These are phyloP conservation scores for Pseudomyrmex cubaensis DNA, from an alignment of 1,140 invertebrate genomes.

Conservation along the genomic window DNA sequence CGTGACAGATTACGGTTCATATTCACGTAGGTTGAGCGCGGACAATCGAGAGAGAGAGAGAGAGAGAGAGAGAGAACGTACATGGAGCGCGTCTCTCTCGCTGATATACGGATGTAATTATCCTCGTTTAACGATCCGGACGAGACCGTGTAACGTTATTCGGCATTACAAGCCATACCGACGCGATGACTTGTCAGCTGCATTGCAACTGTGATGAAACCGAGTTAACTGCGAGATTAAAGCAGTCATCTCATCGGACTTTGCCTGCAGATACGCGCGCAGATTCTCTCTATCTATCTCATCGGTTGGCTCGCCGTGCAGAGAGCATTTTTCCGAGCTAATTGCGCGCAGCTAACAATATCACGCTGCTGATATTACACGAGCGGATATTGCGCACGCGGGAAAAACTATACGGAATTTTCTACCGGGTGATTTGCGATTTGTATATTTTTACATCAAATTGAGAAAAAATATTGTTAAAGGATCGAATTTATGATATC, in stretches of 20 bases:
- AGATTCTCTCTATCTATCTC: neutral
- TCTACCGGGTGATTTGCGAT: neutral
- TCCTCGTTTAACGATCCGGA: slow-evolving; percentile 68
- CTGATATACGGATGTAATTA: slow-evolving; percentile 68
- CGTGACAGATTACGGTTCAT: slow-evolving; percentile 31
- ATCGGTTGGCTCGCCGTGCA: neutral
- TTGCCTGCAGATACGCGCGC: neutral
- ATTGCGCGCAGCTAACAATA: neutral
- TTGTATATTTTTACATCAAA: too few relatives aligned
- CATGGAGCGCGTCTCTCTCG: slow-evolving; percentile 38
- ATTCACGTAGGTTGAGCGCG: slow-evolving; percentile 17
- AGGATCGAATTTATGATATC: slow-evolving; percentile 29
- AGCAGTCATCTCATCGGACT: slow-evolving; percentile 46
- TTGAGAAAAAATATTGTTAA: neutral
- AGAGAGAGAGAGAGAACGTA: slow-evolving; percentile 10
- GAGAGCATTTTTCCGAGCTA: slow-evolving; percentile 4
- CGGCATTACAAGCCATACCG: slow-evolving; percentile 51
- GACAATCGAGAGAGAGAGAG: slow-evolving; percentile 25
- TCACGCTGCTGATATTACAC: neutral
- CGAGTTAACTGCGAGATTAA: slow-evolving; percentile 45
- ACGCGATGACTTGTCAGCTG: slow-evolving; percentile 62
- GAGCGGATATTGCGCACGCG: neutral
- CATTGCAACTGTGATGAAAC: slow-evolving; percentile 53
- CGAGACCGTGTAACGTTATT: slow-evolving; percentile 54
- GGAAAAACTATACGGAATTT: neutral